Evolutionary conservation across 2,797 vertebrate species (phyloP).

Genomic region (Ptychadena robeensis): DNA sequence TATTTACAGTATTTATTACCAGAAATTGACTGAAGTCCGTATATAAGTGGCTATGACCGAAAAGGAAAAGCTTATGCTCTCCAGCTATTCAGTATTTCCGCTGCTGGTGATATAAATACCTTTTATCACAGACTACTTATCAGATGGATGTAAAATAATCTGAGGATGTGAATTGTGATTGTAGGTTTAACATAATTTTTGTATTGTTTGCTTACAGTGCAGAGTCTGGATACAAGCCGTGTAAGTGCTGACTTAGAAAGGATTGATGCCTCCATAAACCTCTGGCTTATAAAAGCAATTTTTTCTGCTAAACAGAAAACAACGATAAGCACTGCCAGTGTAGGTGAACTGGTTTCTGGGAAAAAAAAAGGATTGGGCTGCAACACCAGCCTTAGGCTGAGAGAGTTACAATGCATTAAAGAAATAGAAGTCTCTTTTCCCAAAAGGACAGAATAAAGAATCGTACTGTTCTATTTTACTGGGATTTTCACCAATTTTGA

Average conservation of each 20-base stretch:
- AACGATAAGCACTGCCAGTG: slow-evolving; percentile 60
- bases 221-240: slow-evolving; percentile 44
- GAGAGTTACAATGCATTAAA: slow-evolving; percentile 67
- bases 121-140: slow-evolving; percentile 35
- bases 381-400: slow-evolving; percentile 61
- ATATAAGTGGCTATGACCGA: not conserved
- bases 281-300: slow-evolving; percentile 62
- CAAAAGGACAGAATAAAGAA: slow-evolving; percentile 50
- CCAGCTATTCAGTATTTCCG: not conserved
- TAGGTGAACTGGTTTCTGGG: slow-evolving; percentile 68
- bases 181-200: slow-evolving; percentile 59
- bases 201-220: slow-evolving; percentile 52
- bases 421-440: slow-evolving; percentile 59
- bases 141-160: slow-evolving; percentile 46
- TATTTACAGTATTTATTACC: not conserved
- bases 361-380: slow-evolving; percentile 58
- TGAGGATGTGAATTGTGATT: slow-evolving; percentile 47
- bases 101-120: not conserved
- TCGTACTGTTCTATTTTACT: slow-evolving; percentile 63
- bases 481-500: slow-evolving; percentile 62
- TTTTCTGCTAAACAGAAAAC: slow-evolving; percentile 67
- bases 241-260: slow-evolving; percentile 54
- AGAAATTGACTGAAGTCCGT: not conserved
- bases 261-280: slow-evolving; percentile 62
- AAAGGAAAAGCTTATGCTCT: not conserved